Conservation (phyloP, 2,113 vertebrate genomes). For the Garra rufa region DNA sequence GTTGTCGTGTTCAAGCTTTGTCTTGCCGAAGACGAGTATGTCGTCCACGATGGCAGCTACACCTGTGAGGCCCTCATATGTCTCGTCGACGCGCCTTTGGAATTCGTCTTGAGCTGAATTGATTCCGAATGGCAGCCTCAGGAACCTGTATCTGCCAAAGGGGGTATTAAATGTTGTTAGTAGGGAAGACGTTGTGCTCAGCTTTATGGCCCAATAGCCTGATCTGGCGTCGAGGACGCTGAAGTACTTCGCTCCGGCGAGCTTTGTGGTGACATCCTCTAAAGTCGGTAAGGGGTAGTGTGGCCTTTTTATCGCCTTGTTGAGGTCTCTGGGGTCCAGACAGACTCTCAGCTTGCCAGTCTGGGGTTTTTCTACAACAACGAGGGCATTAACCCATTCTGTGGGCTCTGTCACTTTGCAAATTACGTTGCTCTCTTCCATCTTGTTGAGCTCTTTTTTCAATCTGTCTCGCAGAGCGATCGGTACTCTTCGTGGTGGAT, state of each 20-base stretch:
- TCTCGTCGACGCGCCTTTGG: not conserved
- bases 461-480: not conserved
- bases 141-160: conserved; percentile 3
- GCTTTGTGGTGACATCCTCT: conserved; percentile 17
- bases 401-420: conserved; percentile 39
- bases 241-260: conserved; percentile 3
- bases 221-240: conserved; percentile 29
- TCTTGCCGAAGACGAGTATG: conserved; percentile 34
- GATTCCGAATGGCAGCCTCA: not conserved
- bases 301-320: conserved; percentile 34
- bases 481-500: conserved; percentile 1
- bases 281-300: conserved; percentile 33
- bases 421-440: conserved; percentile 29
- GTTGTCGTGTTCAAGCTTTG: conserved; percentile 15
- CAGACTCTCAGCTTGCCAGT: too few relatives aligned
- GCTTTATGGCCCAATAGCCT: conserved; percentile 45
- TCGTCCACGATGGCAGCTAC: conserved; percentile 46
- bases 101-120: conserved; percentile 48
- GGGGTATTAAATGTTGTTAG: conserved; percentile 32
- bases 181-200: not conserved
- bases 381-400: conserved; percentile 34
- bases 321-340: conserved; percentile 5
- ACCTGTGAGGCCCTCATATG: conserved; percentile 7
- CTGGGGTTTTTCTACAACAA: too few relatives aligned
- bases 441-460: not conserved